Percentiles rank a stretch among this genome's conserved stretches.
These are phyloP conservation scores for Andrena bucephala DNA, from an alignment of 2,888 invertebrate species.

Conservation along the genomic window DNA sequence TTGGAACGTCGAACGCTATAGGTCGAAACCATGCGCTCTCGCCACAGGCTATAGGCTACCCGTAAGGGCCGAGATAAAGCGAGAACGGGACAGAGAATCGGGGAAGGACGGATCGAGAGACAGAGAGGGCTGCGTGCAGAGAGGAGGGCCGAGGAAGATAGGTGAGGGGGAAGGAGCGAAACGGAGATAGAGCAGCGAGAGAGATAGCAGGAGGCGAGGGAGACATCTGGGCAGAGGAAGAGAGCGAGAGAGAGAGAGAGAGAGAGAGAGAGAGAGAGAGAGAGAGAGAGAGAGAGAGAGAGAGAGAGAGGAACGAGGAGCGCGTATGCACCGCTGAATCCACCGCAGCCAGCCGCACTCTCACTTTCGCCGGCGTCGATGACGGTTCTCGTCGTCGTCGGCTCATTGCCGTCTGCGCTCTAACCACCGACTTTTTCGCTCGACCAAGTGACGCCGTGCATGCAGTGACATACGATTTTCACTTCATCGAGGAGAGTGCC, in stretches of 20 bases:
- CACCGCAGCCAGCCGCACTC: conserved; percentile 78
- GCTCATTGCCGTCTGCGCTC: conserved; percentile 70
- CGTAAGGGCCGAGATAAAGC: conserved; percentile 50
- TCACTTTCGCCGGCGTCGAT: conserved; percentile 83
- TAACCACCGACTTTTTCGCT: conserved; percentile 42
- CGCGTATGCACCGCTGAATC: conserved; percentile 80
- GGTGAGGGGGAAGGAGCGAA: conserved; percentile 45
- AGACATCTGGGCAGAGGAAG: not conserved
- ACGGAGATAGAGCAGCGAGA: conserved; percentile 41
- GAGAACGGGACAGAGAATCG: conserved; percentile 25
- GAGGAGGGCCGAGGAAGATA: conserved; percentile 44
- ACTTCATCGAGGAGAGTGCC: conserved; percentile 26
- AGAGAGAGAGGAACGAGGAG: conserved; percentile 59
- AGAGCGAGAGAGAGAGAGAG: conserved; percentile 17
- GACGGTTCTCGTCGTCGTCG: conserved; percentile 79
- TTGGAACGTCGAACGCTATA: conserved; percentile 74
- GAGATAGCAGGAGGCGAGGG: conserved; percentile 19
- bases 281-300: conserved; percentile 20
- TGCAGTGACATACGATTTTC: conserved; percentile 58
- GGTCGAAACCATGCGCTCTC: conserved; percentile 69
- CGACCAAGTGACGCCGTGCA: conserved; percentile 26
- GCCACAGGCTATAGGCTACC: conserved; percentile 71
- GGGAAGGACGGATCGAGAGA: conserved; percentile 46
- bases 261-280: conserved; percentile 59
- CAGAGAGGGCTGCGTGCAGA: conserved; percentile 29